Evolutionary conservation across 1,140 invertebrate species (phyloP).

Genomic region (Popillia japonica): DNA sequence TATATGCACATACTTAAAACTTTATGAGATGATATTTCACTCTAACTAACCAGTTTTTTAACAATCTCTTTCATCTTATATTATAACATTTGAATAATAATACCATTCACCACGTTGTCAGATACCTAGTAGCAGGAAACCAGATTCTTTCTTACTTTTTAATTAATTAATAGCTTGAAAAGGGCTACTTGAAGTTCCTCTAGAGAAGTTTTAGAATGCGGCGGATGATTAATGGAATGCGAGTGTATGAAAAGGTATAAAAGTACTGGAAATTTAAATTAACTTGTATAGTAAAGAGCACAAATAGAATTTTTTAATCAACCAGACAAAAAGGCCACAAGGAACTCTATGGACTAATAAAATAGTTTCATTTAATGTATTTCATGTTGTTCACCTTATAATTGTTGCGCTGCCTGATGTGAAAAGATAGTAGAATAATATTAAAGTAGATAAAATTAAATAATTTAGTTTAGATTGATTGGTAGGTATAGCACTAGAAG

Average conservation of each 20-base stretch:
- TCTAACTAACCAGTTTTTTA: no score
- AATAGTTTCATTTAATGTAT: no score
- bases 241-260: neutral
- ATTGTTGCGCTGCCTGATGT: no score
- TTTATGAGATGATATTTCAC: no score
- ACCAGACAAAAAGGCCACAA: no score
- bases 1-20: no score
- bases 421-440: no score
- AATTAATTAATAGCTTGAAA: conserved; percentile 2
- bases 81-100: neutral
- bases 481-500: no score
- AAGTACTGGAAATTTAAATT: neutral
- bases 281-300: neutral
- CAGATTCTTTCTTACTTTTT: neutral
- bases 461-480: no score
- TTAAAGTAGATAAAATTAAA: no score
- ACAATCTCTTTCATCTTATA: neutral
- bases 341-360: no score
- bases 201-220: neutral
- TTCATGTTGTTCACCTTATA: no score
- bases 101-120: neutral
- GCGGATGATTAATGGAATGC: neutral
- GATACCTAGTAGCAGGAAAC: neutral
- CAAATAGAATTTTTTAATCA: neutral
- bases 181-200: neutral